These are phyloP conservation scores for Phyllostomus hastatus DNA, from an alignment of 2,113 vertebrate species.

Conservation along the genomic window DNA sequence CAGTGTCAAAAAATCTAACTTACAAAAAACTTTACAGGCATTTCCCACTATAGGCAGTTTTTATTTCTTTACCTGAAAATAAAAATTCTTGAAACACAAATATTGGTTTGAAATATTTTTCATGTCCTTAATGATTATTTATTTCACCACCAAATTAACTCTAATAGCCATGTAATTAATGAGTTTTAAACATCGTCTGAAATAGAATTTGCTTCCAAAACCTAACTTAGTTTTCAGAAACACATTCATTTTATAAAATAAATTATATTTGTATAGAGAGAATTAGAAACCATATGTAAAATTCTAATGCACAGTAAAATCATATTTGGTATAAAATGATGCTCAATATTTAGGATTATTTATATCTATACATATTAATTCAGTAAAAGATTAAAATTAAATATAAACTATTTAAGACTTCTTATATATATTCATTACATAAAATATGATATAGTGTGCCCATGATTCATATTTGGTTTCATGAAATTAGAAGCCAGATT, in stretches of 20 bases:
- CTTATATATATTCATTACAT: not conserved
- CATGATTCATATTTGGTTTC: not conserved
- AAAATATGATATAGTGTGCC: not conserved
- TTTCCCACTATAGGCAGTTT: not conserved
- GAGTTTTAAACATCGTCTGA: not conserved
- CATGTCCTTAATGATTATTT: not conserved
- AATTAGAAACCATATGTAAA: not conserved
- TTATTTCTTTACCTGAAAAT: not conserved
- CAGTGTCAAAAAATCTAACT: not conserved
- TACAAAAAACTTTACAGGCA: not conserved
- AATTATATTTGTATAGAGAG: not conserved
- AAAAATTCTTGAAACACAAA: not conserved
- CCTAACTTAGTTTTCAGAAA: not conserved
- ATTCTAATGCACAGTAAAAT: not conserved
- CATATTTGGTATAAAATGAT: not conserved
- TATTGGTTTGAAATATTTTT: not conserved
- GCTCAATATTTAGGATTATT: not conserved
- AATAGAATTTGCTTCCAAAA: not conserved
- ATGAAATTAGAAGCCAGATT: not conserved
- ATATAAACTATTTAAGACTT: not conserved
- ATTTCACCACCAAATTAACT: not conserved
- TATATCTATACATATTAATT: not conserved
- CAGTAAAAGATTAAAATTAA: not conserved
- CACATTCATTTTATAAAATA: not conserved
- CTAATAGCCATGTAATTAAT: not conserved